phyloP scores from a whole-genome alignment of 2,113 vertebrate species.

The Thalassoma bifasciatum region DNA sequence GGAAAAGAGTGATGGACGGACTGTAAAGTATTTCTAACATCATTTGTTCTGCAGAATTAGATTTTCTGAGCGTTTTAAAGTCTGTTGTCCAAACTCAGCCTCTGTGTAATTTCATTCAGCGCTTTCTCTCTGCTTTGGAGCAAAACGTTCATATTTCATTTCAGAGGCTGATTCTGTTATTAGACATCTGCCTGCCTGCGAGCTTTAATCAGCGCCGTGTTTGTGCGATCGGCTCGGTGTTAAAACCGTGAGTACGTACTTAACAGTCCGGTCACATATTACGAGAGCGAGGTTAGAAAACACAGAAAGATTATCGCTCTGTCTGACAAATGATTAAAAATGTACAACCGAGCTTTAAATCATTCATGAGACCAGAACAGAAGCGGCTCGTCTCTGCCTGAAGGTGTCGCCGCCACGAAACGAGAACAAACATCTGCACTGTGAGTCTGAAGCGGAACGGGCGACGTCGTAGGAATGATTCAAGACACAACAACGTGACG shows the following conservation, averaged over 20 bases:
- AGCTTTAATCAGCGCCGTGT: slow-evolving; percentile 38
- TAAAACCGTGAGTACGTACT: no score
- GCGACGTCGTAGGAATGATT: no score
- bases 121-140: slow-evolving; percentile 4
- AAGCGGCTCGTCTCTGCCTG: background rate
- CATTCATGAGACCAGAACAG: background rate
- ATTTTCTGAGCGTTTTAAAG: background rate
- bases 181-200: slow-evolving; percentile 15
- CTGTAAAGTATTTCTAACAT: background rate
- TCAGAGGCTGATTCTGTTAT: slow-evolving; percentile 1
- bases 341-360: background rate
- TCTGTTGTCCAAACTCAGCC: slow-evolving; percentile 20
- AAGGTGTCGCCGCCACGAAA: no score
- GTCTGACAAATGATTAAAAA: background rate
- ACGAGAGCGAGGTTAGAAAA: background rate
- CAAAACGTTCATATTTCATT: slow-evolving; percentile 33
- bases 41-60: slow-evolving; percentile 1
- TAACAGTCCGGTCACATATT: background rate
- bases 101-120: slow-evolving; percentile 41
- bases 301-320: no score
- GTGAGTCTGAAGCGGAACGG: no score
- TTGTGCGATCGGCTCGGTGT: no score
- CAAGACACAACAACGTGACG: no score
- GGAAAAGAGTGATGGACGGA: background rate
- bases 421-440: no score